Evolutionary conservation across 2,888 invertebrate genomes (phyloP), one percentile per base, ranked within the genome.

Genomic region (Physocephala rufipes): DNA sequence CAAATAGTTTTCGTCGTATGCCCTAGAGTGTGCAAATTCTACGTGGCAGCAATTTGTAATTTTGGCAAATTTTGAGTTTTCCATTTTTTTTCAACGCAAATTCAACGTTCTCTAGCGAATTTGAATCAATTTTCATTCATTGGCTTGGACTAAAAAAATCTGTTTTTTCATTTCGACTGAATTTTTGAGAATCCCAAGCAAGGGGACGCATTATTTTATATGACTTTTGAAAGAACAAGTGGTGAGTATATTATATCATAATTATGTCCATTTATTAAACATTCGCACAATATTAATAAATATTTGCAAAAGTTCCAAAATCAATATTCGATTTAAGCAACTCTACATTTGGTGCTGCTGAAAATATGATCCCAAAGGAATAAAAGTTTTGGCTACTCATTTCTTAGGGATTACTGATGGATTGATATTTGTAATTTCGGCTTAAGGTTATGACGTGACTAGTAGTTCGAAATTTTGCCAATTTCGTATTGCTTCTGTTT

Each of bases 201-300:
- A n/a, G 83, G 85, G 83, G 82, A 84, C 77, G 81, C 80, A 82
- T 82, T 82, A 82, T 93, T 93, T 95, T 95, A 95, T 95, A 95
- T 95, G 95, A 95, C 94, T 95, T 95, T 94, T 94, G 94, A 92
- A 93, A 93, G 92, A 92, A 92, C 90, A 90, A 92, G 90, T 93
- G 94, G 95, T 95, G 86, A 91, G 92, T 89, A 74, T 4, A 5
- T n/a, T 47, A 26, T 49, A n/a, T n/a, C n/a, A n/a, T n/a, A n/a
- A n/a, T n/a, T n/a, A n/a, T n/a, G n/a, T n/a, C n/a, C n/a, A n/a
- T n/a, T n/a, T n/a, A n/a, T n/a, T n/a, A n/a, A n/a, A n/a, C n/a
- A n/a, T n/a, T n/a, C n/a, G n/a, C n/a, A n/a, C n/a, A n/a, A n/a
- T n/a, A n/a, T n/a, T n/a, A n/a, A n/a, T n/a, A n/a, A n/a, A n/a